A percentile compares a stretch with the other conserved stretches of the same genome.
These are phyloP conservation scores for Papilio dardanus DNA, from an alignment of 1,140 invertebrate genomes.

Conservation along the genomic window DNA sequence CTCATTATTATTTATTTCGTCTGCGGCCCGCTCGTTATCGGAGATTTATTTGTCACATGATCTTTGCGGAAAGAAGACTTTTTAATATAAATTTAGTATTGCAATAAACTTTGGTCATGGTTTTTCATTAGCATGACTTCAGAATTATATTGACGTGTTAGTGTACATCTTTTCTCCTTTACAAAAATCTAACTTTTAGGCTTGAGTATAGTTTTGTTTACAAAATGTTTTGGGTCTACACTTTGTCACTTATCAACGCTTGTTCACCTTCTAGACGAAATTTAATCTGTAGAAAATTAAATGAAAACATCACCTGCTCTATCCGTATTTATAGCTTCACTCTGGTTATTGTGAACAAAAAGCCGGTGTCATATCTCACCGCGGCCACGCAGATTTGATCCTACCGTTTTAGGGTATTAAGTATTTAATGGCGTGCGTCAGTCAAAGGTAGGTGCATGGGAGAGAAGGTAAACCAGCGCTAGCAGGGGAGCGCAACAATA, in stretches of 20 bases:
- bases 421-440: slow-evolving; percentile 40
- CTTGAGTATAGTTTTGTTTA: background rate
- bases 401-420: slow-evolving; percentile 32
- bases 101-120: background rate
- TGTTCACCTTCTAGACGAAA: slow-evolving; percentile 43
- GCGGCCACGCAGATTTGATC: slow-evolving; percentile 31
- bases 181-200: background rate
- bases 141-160: background rate
- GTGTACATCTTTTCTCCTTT: background rate
- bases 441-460: slow-evolving; percentile 52
- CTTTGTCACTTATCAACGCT: slow-evolving; percentile 17
- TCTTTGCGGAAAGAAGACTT: slow-evolving; percentile 37
- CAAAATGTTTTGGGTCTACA: background rate
- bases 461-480: slow-evolving; percentile 56
- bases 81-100: background rate
- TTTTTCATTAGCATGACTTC: background rate
- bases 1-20: slow-evolving; percentile 42
- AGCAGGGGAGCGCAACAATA: slow-evolving; percentile 71
- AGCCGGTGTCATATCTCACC: slow-evolving; percentile 22
- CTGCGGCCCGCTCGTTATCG: slow-evolving; percentile 39
- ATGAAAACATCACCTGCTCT: slow-evolving; percentile 76
- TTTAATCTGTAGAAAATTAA: slow-evolving; percentile 70
- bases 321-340: slow-evolving; percentile 61
- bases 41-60: slow-evolving; percentile 39
- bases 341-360: slow-evolving; percentile 45